Evolutionary conservation across 2,888 invertebrate species (phyloP).

Genomic region (Cephus sareptanus): DNA sequence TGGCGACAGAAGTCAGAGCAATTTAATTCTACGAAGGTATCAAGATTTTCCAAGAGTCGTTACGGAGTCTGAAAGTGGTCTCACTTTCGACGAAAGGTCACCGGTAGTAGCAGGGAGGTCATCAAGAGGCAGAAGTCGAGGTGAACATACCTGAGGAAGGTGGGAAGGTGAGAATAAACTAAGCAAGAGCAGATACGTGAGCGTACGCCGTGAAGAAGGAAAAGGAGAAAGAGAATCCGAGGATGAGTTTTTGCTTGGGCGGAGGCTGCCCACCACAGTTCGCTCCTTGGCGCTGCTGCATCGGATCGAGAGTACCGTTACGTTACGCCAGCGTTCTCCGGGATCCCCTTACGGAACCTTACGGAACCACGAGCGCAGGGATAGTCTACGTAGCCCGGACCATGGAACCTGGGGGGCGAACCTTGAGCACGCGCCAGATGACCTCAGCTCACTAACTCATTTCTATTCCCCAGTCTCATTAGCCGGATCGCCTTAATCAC

Average conservation of each 20-base stretch:
- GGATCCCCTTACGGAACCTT: constrained; percentile 11
- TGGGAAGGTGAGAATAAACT: no score
- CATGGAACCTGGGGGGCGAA: constrained; percentile 13
- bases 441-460: constrained; percentile 24
- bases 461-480: constrained; percentile 11
- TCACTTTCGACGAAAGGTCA: no score
- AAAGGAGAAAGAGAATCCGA: constrained; percentile 4
- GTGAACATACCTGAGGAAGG: no score
- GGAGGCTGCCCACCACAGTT: constrained; percentile 23
- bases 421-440: constrained; percentile 24
- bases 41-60: no score
- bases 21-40: no score
- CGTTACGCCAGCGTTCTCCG: constrained; percentile 18
- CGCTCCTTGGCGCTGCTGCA: constrained; percentile 14
- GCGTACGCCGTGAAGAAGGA: neutral
- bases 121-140: no score
- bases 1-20: no score
- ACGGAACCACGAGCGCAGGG: constrained; percentile 4
- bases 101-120: no score
- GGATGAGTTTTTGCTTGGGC: constrained; percentile 33
- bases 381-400: neutral
- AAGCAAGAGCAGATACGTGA: no score
- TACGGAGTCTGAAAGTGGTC: no score
- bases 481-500: neutral
- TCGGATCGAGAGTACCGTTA: constrained; percentile 36